Evolutionary conservation across 2,113 vertebrate species (phyloP).

Genomic region (Verasper variegatus): DNA sequence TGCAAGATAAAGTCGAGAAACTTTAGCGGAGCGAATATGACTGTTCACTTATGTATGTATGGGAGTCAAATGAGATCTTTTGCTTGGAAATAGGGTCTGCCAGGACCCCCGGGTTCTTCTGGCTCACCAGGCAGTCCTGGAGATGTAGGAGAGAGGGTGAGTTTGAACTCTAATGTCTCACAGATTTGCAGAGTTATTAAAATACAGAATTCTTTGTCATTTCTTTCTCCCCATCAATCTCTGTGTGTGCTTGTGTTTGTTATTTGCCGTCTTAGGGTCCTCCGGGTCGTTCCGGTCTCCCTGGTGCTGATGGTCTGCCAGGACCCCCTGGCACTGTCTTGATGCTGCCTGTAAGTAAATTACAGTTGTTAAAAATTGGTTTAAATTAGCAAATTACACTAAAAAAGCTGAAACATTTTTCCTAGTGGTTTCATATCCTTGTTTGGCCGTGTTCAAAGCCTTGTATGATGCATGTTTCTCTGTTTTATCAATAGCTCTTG

Average conservation of each 20-base stretch:
- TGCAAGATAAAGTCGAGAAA: conserved; percentile 35
- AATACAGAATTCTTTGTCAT: neutral
- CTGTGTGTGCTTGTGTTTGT: neutral
- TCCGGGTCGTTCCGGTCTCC: conserved; percentile 91
- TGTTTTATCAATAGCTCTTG: conserved; percentile 31
- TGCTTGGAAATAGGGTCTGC: conserved; percentile 85
- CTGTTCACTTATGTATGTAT: conserved; percentile 8
- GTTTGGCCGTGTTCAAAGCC: conserved; percentile 2
- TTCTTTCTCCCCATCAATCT: neutral
- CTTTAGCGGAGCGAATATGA: conserved; percentile 8
- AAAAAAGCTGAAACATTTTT: neutral
- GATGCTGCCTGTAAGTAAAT: conserved; percentile 94
- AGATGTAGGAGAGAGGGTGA: conserved; percentile 93
- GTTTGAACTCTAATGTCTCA: conserved; percentile 31
- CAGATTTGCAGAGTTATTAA: neutral
- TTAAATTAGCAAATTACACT: neutral
- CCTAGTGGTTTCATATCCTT: neutral
- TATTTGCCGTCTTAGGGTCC: conserved; percentile 83
- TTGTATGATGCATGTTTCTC: conserved; percentile 10
- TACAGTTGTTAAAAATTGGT: neutral
- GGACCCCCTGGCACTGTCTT: conserved; percentile 96
- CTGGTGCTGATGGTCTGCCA: conserved; percentile 95
- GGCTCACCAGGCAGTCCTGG: conserved; percentile 89
- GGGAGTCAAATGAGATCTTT: conserved; percentile 40
- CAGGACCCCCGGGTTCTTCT: conserved; percentile 89